Evolutionary conservation across 1,140 invertebrate species (phyloP).

Genomic region (Dysdera silvatica): DNA sequence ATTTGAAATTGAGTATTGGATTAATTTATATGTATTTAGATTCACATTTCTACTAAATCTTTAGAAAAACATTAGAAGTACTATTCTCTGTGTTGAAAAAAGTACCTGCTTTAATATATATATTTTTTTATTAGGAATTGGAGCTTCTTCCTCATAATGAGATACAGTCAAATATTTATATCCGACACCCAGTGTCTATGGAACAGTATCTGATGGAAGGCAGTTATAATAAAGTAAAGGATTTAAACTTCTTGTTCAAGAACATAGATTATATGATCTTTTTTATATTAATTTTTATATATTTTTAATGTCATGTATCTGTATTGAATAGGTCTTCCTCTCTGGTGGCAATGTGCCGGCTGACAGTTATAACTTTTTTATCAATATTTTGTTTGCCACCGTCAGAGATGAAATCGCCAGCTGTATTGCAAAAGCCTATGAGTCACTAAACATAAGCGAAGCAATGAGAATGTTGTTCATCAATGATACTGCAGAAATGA

Average conservation of each 20-base stretch:
- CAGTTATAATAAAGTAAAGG: slow-evolving; percentile 84
- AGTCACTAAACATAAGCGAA: slow-evolving; percentile 76
- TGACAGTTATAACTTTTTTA: slow-evolving; percentile 91
- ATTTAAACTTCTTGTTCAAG: not conserved
- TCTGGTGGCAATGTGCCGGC: slow-evolving; percentile 92
- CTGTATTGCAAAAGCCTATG: slow-evolving; percentile 94
- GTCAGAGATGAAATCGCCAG: slow-evolving; percentile 92
- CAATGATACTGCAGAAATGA: slow-evolving; percentile 61
- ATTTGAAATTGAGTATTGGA: not conserved
- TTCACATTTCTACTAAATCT: not conserved
- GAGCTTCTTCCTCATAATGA: slow-evolving; percentile 88
- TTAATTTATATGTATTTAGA: not conserved
- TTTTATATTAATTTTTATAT: not conserved
- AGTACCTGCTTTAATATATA: too few relatives aligned
- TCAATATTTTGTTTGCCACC: slow-evolving; percentile 90
- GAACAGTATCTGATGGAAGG: slow-evolving; percentile 99
- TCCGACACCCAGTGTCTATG: slow-evolving; percentile 85
- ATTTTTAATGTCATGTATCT: not conserved
- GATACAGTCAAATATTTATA: slow-evolving; percentile 88
- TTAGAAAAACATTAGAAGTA: too few relatives aligned
- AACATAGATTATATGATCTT: not conserved
- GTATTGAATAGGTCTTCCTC: slow-evolving; percentile 69
- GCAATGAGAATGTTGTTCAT: slow-evolving; percentile 86
- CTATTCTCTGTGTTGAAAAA: too few relatives aligned
- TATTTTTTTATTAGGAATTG: slow-evolving; percentile 56